These are phyloP conservation scores for Microcebus murinus DNA, from an alignment of 2,113 vertebrate genomes.

Conservation along the genomic window DNA sequence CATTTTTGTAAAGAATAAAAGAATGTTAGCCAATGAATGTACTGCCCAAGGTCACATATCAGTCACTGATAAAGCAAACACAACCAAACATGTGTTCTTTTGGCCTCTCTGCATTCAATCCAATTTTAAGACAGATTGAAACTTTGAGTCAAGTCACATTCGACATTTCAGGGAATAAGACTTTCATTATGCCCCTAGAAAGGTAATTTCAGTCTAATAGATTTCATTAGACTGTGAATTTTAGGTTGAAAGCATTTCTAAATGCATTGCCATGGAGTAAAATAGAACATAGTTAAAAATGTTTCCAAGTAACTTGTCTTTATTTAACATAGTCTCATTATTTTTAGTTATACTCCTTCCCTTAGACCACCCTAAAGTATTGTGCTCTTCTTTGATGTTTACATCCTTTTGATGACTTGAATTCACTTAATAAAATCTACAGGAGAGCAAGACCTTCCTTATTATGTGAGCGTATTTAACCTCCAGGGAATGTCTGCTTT, in stretches of 20 bases:
- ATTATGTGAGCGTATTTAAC: slow-evolving; percentile 69
- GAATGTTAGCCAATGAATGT: not conserved
- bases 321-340: not conserved
- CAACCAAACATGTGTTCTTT: not conserved
- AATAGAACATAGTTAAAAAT: slow-evolving; percentile 45
- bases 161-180: slow-evolving; percentile 39
- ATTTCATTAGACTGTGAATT: slow-evolving; percentile 58
- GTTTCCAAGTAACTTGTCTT: slow-evolving; percentile 19
- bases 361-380: slow-evolving; percentile 53
- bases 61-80: not conserved
- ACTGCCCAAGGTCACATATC: not conserved
- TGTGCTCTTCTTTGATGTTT: slow-evolving; percentile 48
- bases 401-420: slow-evolving; percentile 54
- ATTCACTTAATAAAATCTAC: slow-evolving; percentile 72
- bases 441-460: slow-evolving; percentile 37
- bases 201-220: slow-evolving; percentile 53
- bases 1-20: not conserved
- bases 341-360: slow-evolving; percentile 15
- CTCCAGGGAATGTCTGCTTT: slow-evolving; percentile 68
- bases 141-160: slow-evolving; percentile 26
- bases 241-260: slow-evolving; percentile 55
- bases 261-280: slow-evolving; percentile 30
- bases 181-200: slow-evolving; percentile 39
- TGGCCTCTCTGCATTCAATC: not conserved
- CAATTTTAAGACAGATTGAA: slow-evolving; percentile 11